Percentiles rank a stretch among this genome's conserved stretches.
These are phyloP conservation scores for Linepithema humile DNA, from an alignment of 1,140 invertebrate species.

Conservation along the genomic window DNA sequence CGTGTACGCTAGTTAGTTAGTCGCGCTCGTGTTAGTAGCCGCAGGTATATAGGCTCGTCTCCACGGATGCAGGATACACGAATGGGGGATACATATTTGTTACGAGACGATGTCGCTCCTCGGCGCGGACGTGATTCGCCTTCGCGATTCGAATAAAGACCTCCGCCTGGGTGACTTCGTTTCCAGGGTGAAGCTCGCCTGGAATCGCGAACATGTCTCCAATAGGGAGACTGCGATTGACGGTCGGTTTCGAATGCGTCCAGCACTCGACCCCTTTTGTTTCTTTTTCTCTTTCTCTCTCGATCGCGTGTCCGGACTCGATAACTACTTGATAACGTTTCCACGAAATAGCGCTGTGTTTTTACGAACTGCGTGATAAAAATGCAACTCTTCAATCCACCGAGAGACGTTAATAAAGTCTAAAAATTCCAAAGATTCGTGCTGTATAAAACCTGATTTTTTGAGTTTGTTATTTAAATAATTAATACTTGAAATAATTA, in stretches of 20 bases:
- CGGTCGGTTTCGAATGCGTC: conserved; percentile 50
- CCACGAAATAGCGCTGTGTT: conserved; percentile 1
- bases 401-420: neutral
- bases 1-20: conserved; percentile 80
- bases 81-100: conserved; percentile 83
- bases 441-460: neutral
- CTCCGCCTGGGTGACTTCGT: conserved; percentile 78
- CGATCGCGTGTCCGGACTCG: conserved; percentile 28
- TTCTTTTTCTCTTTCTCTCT: conserved; percentile 34
- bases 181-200: conserved; percentile 69
- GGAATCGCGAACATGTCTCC: conserved; percentile 70
- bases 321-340: conserved; percentile 47
- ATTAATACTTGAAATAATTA: neutral
- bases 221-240: conserved; percentile 61
- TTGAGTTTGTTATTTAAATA: neutral
- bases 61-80: conserved; percentile 44
- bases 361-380: conserved; percentile 18
- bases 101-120: conserved; percentile 81
- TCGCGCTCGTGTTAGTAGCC: conserved; percentile 75
- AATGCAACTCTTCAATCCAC: neutral
- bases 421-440: neutral
- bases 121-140: conserved; percentile 82
- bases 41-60: conserved; percentile 72
- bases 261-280: conserved; percentile 46
- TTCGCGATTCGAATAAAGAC: conserved; percentile 82